A percentile compares a stretch with the other conserved stretches of the same genome.
These are phyloP conservation scores for Philereme vetulata DNA, from an alignment of 2,888 invertebrate genomes.

Conservation along the genomic window DNA sequence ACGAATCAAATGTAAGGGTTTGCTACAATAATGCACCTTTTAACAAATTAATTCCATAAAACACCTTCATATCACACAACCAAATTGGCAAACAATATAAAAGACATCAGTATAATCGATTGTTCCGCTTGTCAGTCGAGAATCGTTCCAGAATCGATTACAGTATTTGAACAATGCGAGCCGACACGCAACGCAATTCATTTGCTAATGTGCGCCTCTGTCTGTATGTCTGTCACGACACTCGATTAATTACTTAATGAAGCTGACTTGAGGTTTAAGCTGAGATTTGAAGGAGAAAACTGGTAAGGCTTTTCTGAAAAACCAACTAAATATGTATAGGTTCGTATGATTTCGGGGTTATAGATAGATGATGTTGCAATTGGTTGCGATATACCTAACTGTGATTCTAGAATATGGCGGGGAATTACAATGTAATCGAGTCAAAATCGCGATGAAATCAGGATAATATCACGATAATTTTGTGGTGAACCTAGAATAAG, in stretches of 20 bases:
- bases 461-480: too few relatives aligned
- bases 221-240: slow-evolving; percentile 30
- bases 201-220: slow-evolving; percentile 35
- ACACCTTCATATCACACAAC: background rate
- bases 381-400: too few relatives aligned
- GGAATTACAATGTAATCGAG: too few relatives aligned
- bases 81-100: slow-evolving; percentile 9
- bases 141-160: slow-evolving; percentile 30
- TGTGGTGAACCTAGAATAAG: too few relatives aligned
- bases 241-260: slow-evolving; percentile 36
- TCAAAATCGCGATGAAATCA: too few relatives aligned
- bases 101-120: slow-evolving; percentile 21
- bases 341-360: too few relatives aligned
- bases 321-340: too few relatives aligned
- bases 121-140: slow-evolving; percentile 23
- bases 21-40: background rate
- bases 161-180: slow-evolving; percentile 25
- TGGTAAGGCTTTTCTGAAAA: background rate
- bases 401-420: too few relatives aligned
- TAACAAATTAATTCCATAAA: slow-evolving; percentile 8
- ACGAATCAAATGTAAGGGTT: too few relatives aligned
- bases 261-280: slow-evolving; percentile 18
- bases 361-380: too few relatives aligned
- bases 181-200: slow-evolving; percentile 35
- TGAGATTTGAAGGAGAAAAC: slow-evolving; percentile 12